These are phyloP conservation scores for Chelon labrosus DNA, from an alignment of 2,797 vertebrate genomes.

Conservation along the genomic window DNA sequence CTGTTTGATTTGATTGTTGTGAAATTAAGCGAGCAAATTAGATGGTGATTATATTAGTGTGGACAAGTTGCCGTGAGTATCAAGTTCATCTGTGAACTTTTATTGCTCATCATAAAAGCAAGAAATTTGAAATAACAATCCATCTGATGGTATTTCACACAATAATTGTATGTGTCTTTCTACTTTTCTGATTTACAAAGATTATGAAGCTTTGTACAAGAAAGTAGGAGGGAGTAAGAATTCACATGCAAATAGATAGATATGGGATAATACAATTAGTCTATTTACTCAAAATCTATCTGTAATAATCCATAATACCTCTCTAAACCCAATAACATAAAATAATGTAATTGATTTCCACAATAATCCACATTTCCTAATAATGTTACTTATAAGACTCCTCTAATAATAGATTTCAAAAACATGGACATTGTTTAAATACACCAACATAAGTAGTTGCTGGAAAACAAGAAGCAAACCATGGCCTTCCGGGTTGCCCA, in stretches of 20 bases:
- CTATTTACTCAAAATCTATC: no score
- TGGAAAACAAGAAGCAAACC: no score
- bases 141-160: conserved; percentile 57
- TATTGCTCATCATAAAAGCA: conserved; percentile 61
- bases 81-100: conserved; percentile 65
- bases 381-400: no score
- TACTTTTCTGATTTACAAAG: conserved; percentile 59
- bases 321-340: no score
- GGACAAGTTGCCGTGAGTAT: conserved; percentile 68
- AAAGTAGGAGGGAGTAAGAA: conserved; percentile 5
- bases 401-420: no score
- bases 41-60: conserved; percentile 76
- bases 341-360: no score
- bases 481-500: no score
- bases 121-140: conserved; percentile 74
- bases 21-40: conserved; percentile 85
- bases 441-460: no score
- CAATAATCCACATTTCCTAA: no score
- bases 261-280: no score
- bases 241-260: background rate
- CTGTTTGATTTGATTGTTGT: conserved; percentile 80
- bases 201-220: conserved; percentile 37
- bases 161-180: conserved; percentile 63
- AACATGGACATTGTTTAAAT: no score
- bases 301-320: no score